Conservation (phyloP, 2,113 vertebrate species). For the Pholis gunnellus region DNA sequence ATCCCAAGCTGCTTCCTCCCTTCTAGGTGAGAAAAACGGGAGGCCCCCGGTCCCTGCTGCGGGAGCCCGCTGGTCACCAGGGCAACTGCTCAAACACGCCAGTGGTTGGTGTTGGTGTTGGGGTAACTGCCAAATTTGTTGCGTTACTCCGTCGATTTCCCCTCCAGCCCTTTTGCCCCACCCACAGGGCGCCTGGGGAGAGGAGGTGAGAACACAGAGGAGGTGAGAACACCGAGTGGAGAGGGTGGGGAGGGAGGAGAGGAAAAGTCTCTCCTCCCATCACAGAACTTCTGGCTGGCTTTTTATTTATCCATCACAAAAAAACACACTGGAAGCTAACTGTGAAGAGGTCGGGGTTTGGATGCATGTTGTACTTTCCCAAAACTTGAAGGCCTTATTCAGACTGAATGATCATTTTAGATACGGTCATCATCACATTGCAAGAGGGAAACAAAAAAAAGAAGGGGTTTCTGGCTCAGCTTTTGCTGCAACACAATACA, state of each 20-base stretch:
- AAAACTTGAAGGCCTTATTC: neutral
- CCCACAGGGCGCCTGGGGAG: conserved; percentile 60
- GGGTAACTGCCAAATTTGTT: conserved; percentile 73
- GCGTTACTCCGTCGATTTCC: conserved; percentile 64
- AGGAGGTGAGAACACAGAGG: conserved; percentile 55
- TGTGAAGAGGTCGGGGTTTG: neutral
- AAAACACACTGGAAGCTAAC: neutral
- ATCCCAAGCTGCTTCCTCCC: conserved; percentile 45
- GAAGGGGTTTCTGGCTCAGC: neutral
- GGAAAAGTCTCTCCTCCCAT: conserved; percentile 26
- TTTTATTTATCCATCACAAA: conserved; percentile 12
- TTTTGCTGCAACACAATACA: neutral
- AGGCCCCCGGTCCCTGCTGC: conserved; percentile 44
- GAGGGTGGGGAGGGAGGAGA: neutral
- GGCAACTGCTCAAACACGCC: conserved; percentile 73
- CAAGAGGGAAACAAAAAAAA: neutral
- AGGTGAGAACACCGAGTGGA: conserved; percentile 65
- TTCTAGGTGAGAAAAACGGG: conserved; percentile 50
- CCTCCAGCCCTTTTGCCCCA: conserved; percentile 60
- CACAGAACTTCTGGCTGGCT: conserved; percentile 33
- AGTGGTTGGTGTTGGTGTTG: conserved; percentile 63
- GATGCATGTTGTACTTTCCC: neutral
- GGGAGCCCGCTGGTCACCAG: conserved; percentile 59
- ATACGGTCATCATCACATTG: neutral
- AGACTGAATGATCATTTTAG: neutral